Evolutionary conservation across 2,113 vertebrate species (phyloP), one percentile per base, ranked within the genome.

Genomic region (Nycticorax nycticorax): DNA sequence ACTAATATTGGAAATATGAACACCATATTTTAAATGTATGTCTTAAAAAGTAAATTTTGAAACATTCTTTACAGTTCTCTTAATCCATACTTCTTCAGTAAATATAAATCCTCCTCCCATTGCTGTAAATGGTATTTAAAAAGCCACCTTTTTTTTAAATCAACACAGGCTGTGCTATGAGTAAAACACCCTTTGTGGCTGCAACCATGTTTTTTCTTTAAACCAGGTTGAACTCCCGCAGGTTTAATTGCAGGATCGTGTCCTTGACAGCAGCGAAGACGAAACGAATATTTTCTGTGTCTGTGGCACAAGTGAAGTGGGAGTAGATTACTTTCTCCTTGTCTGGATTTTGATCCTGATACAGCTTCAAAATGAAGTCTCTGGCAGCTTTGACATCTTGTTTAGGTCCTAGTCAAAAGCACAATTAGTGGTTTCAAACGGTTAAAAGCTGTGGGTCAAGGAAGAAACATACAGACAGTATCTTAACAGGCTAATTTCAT

Each of bases 261-360:
- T 99, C 99, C 96, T 99, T 99, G 86, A 99, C 99, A 6, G 98
- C 98, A 84, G 98, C 98, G 1, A 99, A 99, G 89, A 99, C 98
- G 8, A 99, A 99, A 92, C 98, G 95, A 97, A 98, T 99, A 86
- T 99, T 99, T 96, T 99, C 99, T 2, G 99, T 99, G 96, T 99
- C 99, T 3, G 98, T 99, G 83, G 98, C 98, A 39, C 98, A 99
- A 33, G 98, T 99, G 97, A 99, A 99, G 96, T 99, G 98, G 22
- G 98, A 98, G 77, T 99, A 99, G 93, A 99, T 96, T 64, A 96
- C 98, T 97, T 99, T 99, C 73, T 99, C 98, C 84, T 98, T 99
- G 88, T 99, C 98, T 2, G 98, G 98, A 92, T 99, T 99, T 97
- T 99, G 98, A 57, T 99, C 98, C 96, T 98, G 98, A 91, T 99